phyloP scores from a whole-genome alignment of 2,797 vertebrate species.

The Alcedo quadribrachys region DNA sequence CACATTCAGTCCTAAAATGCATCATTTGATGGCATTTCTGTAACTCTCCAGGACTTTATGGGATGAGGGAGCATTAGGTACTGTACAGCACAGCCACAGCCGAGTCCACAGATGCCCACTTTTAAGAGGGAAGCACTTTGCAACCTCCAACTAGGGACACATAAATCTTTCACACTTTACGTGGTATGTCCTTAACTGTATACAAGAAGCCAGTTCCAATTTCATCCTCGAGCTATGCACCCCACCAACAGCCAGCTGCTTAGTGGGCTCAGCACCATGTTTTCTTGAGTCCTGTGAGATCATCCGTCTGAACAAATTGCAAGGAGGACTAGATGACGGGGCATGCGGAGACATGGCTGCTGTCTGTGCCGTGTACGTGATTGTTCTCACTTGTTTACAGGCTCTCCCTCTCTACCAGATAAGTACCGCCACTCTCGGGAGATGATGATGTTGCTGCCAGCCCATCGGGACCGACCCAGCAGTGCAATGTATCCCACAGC shows the following conservation, averaged over 20 bases:
- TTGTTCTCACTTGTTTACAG: constrained; percentile 86
- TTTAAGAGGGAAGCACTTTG: not conserved
- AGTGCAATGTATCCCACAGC: constrained; percentile 94
- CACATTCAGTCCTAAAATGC: not conserved
- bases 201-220: not conserved
- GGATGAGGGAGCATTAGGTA: not conserved
- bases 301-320: constrained; percentile 6
- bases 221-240: not conserved
- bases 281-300: constrained; percentile 45
- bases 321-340: constrained; percentile 25
- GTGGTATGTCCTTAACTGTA: not conserved
- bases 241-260: constrained; percentile 7
- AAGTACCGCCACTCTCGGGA: constrained; percentile 96
- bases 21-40: not conserved
- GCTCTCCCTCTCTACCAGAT: constrained; percentile 97
- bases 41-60: not conserved
- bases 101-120: not conserved
- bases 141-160: not conserved
- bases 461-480: constrained; percentile 92
- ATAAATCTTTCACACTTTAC: not conserved
- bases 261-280: constrained; percentile 34
- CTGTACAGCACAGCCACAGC: not conserved
- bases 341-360: constrained; percentile 64
- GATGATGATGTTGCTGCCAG: constrained; percentile 93
- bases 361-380: constrained; percentile 81